phyloP scores from a whole-genome alignment of 1,140 invertebrate genomes.

The Tetramorium parvispinum region DNA sequence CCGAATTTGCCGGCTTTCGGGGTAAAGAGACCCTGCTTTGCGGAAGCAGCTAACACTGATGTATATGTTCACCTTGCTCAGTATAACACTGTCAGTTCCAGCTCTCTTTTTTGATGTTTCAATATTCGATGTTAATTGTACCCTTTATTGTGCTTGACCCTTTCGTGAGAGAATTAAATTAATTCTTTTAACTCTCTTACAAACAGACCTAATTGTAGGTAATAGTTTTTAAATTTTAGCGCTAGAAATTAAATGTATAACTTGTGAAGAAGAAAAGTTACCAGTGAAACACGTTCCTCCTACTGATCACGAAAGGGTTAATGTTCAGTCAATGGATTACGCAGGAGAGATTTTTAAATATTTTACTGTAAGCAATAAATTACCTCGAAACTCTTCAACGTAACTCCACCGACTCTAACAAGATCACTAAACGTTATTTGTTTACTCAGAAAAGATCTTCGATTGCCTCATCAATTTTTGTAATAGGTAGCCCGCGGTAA shows the following conservation, averaged over 20 bases:
- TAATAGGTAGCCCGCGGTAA: not conserved
- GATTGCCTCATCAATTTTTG: not conserved
- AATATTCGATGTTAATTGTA: constrained; percentile 65
- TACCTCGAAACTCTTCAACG: not conserved
- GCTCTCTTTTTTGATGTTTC: constrained; percentile 75
- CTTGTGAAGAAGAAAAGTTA: not conserved
- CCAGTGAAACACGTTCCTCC: not conserved
- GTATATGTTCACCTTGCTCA: constrained; percentile 86
- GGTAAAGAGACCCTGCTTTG: constrained; percentile 49
- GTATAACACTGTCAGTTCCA: constrained; percentile 86
- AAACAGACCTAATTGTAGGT: not conserved
- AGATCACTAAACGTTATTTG: constrained; percentile 19
- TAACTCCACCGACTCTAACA: not conserved
- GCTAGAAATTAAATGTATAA: constrained; percentile 1
- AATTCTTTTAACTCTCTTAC: not conserved
- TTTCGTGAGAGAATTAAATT: constrained; percentile 31
- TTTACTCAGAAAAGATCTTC: constrained; percentile 1
- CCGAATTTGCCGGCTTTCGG: constrained; percentile 7
- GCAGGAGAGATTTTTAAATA: not conserved
- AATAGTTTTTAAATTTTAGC: not conserved
- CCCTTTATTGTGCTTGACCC: constrained; percentile 28
- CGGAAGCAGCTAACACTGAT: constrained; percentile 84
- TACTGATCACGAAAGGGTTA: constrained; percentile 42
- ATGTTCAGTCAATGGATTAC: not conserved
- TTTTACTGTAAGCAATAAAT: not conserved